A percentile compares a stretch with the other conserved stretches of the same genome.
Evolutionary conservation across 2,113 vertebrate genomes (phyloP).

Genomic region (Scalopus aquaticus): DNA sequence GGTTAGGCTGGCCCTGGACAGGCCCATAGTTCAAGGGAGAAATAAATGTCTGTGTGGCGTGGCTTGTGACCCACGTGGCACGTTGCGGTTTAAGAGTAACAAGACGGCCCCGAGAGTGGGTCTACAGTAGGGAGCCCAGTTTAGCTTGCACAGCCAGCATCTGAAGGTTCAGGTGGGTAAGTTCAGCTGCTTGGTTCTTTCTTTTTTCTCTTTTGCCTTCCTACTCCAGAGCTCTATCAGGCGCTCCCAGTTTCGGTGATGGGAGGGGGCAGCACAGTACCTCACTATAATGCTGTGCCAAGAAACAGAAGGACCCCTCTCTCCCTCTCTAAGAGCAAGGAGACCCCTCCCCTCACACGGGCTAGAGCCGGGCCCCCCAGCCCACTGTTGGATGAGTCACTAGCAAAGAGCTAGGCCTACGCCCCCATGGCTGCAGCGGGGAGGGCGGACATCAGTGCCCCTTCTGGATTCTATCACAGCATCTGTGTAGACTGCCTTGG

Average conservation of each 20-base stretch:
- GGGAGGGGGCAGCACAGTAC: neutral
- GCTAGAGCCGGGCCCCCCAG: neutral
- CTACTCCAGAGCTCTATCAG: neutral
- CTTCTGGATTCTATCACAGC: neutral
- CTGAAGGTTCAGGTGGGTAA: neutral
- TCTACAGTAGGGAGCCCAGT: neutral
- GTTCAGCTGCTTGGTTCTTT: neutral
- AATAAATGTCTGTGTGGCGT: fast-evolving
- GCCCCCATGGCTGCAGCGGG: fast-evolving
- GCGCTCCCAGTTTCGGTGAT: neutral
- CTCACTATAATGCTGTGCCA: neutral
- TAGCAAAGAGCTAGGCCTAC: neutral
- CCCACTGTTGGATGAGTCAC: neutral
- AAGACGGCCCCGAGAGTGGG: neutral
- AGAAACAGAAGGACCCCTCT: neutral
- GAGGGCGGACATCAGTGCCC: neutral
- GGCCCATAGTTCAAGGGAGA: neutral
- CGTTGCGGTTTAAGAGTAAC: neutral
- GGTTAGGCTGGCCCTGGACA: neutral
- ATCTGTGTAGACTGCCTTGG: neutral
- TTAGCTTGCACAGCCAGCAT: too few species aligned
- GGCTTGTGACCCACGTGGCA: neutral
- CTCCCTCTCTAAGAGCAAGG: neutral
- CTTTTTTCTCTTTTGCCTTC: neutral
- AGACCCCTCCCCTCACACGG: neutral